phyloP scores from a whole-genome alignment of 2,113 vertebrate genomes.

The Butastur rufipennis region DNA sequence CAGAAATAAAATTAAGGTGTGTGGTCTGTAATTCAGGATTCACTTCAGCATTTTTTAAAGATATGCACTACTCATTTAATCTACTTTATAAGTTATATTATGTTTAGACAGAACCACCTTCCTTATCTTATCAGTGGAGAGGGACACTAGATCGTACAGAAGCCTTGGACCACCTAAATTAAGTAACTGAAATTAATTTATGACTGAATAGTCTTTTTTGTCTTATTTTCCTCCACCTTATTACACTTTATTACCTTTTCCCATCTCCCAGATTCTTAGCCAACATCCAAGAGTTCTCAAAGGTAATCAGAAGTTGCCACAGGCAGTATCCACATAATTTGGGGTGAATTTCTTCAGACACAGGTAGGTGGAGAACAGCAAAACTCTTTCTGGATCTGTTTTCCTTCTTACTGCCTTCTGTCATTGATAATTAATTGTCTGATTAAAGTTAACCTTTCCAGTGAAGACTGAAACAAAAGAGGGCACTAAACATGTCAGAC shows the following conservation, averaged over 20 bases:
- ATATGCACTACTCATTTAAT: neutral
- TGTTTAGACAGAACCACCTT: neutral
- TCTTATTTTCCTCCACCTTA: neutral
- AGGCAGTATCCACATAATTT: neutral
- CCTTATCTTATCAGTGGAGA: neutral
- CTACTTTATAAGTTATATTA: neutral
- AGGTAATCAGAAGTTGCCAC: neutral
- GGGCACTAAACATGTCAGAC: neutral
- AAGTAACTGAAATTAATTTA: neutral
- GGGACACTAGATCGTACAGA: neutral
- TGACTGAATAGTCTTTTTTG: neutral
- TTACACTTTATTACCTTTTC: neutral
- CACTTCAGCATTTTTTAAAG: neutral
- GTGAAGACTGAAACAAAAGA: neutral
- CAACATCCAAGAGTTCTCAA: neutral
- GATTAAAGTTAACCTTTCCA: neutral
- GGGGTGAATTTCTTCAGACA: neutral
- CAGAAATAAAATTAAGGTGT: neutral
- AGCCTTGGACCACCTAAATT: neutral
- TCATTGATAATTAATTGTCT: neutral
- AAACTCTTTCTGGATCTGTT: neutral
- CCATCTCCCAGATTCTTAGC: neutral
- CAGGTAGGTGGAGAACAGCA: neutral
- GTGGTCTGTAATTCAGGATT: neutral
- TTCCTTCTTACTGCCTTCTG: neutral